Evolutionary conservation across 2,888 invertebrate genomes (phyloP), one percentile per base, ranked within the genome.

Genomic region (Mechanitis mazaeus): DNA sequence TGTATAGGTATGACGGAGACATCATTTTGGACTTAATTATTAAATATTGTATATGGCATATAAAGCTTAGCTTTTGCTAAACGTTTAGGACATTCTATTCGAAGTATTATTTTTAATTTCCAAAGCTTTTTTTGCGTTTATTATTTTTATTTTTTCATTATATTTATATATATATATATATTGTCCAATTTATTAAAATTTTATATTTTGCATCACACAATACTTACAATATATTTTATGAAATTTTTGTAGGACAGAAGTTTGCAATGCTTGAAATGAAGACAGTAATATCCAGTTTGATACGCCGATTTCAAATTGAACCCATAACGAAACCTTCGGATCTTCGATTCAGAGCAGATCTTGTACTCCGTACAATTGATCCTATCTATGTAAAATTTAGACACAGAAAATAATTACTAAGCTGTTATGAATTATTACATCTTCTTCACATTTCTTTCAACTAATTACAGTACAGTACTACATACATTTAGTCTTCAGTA

Each of bases 261-360:
- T 91, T 89, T 64, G 91, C 91, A 0, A 83, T 90, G 75, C 68
- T 91, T 60, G 91, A 92, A 74, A 80, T 91, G 73, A 92, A 92
- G 74, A 81, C 85, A 1, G 71, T 89, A 33, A 70, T 92, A 59
- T 84, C 90, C 1, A 79, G 83, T 1, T 69, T 92, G 11, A 69
- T 92, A 45, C 75, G 88, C n/a, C 80, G 79, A 57, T 92, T 80
- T 71, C 74, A 74, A 2, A 65, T 92, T 64, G 79, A 83, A 55
- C 78, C 91, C 1, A 78, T 91, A 7, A 83, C 87, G 45, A 72
- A 5, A 77, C 83, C 82, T 6, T 80, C 84, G 4, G 79, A 84
- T n/a, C 65, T 88, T 1, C 59, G 67, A 1, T 73, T 82, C 46
- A 66, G 67, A 31, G 12, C 68, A 1, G 84, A 86, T 64, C 42